Base-by-base conservation (phyloP, 2,888 invertebrate genomes). In the Cryptus armator region DNA sequence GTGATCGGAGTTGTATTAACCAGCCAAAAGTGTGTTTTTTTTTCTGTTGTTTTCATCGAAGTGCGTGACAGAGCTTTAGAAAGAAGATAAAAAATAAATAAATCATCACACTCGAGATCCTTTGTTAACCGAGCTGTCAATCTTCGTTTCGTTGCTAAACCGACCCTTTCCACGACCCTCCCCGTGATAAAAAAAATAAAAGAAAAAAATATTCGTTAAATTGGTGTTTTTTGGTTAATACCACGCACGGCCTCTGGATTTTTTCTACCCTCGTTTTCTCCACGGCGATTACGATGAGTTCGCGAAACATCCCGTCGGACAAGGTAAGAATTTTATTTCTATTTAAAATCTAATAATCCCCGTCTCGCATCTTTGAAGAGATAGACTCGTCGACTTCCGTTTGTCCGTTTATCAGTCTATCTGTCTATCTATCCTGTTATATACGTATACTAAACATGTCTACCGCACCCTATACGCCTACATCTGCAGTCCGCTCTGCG, bases 291-390 rank as follows among this genome's bases (percentile, higher is more conserved):
- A 95, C 95, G 94, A 97, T 97, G 96, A 96, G 96, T 95, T 96
- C 96, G 94, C 96, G 97, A 95, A 96, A 96, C 95, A 96, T 97
- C 95, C 97, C 97, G 94, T 96, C 97, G 94, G 97, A 97, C 95
- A 97, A 97, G 97, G 97, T 97, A 94, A 94, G 95, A 87, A 19
- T 67, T 71, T 87, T 87, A 87, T 64, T 53, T 86, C 51, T 66
- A 53, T 9, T 53, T 9, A 24, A 29, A 24, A 59, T 14, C 10
- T 16, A 53, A 19, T 9, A 2, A 53, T 53, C 19, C 19, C 7
- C 53, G 10, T 56, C 19, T 3, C 19, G 4, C 24, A 24, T 24
- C 56, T 19, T 19, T 2, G 56, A 56, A 56, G 14, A 48, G 56
- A n/a, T 53, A 5, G 53, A 4, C 24, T 24, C 24, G 56, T 56